Percentiles rank a stretch among this genome's conserved stretches.
These are phyloP conservation scores for Calameuta idolon DNA, from an alignment of 2,888 invertebrate species.

Conservation along the genomic window DNA sequence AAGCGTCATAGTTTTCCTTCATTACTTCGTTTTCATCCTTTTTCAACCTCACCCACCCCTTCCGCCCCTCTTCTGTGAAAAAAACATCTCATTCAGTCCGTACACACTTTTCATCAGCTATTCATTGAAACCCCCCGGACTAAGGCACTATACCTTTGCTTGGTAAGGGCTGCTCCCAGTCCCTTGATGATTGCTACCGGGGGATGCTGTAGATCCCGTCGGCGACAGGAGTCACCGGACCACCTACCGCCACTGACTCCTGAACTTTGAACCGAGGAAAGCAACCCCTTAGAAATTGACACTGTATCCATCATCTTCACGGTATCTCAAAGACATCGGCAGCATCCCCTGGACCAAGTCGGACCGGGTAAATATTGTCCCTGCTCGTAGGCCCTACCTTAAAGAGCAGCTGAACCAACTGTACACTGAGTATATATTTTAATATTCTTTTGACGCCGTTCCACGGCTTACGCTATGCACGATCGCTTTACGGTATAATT, in stretches of 20 bases:
- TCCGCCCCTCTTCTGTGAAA: not conserved
- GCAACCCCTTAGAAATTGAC: conserved; percentile 33
- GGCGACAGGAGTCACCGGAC: not conserved
- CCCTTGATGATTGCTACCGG: not conserved
- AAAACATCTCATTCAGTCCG: not conserved
- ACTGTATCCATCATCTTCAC: conserved; percentile 40
- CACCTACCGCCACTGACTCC: not conserved
- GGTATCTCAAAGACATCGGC: conserved; percentile 37
- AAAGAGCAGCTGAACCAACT: not conserved
- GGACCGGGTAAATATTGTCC: conserved; percentile 48
- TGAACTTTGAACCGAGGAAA: not conserved
- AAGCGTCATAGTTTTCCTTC: not conserved
- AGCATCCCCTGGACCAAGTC: conserved; percentile 23
- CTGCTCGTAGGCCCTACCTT: conserved; percentile 33
- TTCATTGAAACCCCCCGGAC: not conserved
- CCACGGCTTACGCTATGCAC: not conserved
- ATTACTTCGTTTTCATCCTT: not conserved
- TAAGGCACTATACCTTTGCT: not conserved
- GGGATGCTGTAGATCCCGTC: not conserved
- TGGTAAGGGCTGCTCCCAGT: not conserved
- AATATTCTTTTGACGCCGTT: not conserved
- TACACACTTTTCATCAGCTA: not conserved
- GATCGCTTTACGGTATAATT: not conserved
- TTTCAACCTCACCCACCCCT: not conserved
- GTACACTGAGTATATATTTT: not conserved